A percentile compares a stretch with the other conserved stretches of the same genome.
phyloP scores from a whole-genome alignment of 2,888 invertebrate species.

The Harmothoe impar region DNA sequence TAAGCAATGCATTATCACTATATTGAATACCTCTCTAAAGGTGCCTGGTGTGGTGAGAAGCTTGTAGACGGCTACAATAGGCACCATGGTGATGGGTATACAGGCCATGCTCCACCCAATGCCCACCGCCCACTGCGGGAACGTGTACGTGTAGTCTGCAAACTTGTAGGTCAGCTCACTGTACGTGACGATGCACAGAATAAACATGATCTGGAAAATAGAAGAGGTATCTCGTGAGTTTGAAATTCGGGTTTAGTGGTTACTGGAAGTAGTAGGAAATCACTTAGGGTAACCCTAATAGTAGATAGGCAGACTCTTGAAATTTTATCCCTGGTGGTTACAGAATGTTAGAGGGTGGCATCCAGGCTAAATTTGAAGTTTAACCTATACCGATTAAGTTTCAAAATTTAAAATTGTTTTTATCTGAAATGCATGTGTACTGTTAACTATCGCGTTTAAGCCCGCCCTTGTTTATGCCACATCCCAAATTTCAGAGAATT shows the following conservation, averaged over 20 bases:
- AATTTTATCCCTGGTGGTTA: too few species aligned
- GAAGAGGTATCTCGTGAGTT: neutral
- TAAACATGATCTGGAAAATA: constrained; percentile 76
- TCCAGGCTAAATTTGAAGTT: too few species aligned
- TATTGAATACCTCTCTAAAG: constrained; percentile 59
- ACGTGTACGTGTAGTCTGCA: constrained; percentile 80
- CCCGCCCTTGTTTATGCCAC: too few species aligned
- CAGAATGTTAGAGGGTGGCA: too few species aligned
- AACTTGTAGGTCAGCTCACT: constrained; percentile 78
- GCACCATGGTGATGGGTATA: constrained; percentile 68
- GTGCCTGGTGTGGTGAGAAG: constrained; percentile 63
- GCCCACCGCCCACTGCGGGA: constrained; percentile 84
- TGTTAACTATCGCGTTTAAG: too few species aligned
- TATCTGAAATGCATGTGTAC: too few species aligned
- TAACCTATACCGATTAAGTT: too few species aligned
- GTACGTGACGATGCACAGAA: constrained; percentile 80
- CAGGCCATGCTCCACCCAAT: constrained; percentile 77
- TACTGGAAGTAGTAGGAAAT: neutral
- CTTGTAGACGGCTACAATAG: constrained; percentile 66
- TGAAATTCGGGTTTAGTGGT: neutral
- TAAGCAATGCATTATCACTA: neutral
- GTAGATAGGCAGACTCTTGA: too few species aligned
- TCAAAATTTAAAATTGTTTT: too few species aligned
- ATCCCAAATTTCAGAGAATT: too few species aligned
- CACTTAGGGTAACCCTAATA: neutral